Percentiles rank a stretch among this genome's conserved stretches.
phyloP scores from a whole-genome alignment of 2,797 vertebrate genomes.

The Epinephelus awoara region DNA sequence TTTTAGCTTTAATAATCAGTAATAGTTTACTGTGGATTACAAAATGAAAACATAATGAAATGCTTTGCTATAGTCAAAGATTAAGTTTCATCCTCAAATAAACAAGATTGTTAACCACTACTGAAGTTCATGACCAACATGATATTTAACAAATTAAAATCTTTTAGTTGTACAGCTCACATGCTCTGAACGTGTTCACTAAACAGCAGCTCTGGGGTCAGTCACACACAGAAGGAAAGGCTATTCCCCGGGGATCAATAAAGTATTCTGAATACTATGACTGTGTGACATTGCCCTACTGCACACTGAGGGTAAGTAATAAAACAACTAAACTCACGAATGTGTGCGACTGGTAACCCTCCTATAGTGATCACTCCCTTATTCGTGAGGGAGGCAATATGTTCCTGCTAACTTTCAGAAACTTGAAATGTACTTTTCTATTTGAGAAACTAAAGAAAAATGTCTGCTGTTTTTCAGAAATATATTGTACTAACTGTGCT shows the following conservation, averaged over 20 bases:
- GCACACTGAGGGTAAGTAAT: constrained; percentile 2
- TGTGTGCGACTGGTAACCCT: not conserved
- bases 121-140: not conserved
- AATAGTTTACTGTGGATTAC: not conserved
- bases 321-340: not conserved
- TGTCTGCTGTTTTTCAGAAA: not conserved
- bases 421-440: not conserved
- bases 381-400: not conserved
- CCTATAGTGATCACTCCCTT: not conserved
- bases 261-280: not conserved
- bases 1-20: not conserved
- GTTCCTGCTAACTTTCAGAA: not conserved
- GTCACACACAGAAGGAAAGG: not conserved
- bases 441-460: not conserved
- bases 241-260: not conserved
- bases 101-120: not conserved
- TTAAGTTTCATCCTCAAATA: not conserved
- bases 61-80: not conserved
- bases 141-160: not conserved
- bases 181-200: not conserved
- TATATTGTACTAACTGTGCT: not conserved
- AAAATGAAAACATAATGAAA: not conserved
- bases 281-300: not conserved
- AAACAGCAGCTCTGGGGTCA: not conserved
- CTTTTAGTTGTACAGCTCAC: not conserved